These are phyloP conservation scores for Lordiphosa collinella DNA, from an alignment of 1,140 invertebrate species.

Conservation along the genomic window DNA sequence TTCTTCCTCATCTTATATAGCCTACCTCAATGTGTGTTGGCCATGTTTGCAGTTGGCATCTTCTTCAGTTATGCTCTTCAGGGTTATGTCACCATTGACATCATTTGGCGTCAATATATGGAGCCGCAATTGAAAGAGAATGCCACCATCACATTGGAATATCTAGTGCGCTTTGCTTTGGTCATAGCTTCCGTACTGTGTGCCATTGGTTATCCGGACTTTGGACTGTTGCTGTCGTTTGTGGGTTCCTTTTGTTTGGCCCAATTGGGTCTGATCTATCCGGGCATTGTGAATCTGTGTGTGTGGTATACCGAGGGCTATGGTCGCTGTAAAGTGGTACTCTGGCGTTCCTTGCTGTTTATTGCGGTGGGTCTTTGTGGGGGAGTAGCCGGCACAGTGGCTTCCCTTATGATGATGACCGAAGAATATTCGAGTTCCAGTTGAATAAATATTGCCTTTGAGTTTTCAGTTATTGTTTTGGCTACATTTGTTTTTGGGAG, in stretches of 20 bases:
- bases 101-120: constrained; percentile 38
- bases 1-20: constrained; percentile 6
- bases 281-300: constrained; percentile 43
- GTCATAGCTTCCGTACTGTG: constrained; percentile 46
- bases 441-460: not conserved
- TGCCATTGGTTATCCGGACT: constrained; percentile 47
- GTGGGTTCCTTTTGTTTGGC: constrained; percentile 55
- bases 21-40: constrained; percentile 11
- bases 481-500: not conserved
- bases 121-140: constrained; percentile 6
- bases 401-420: not conserved
- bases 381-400: constrained; percentile 33
- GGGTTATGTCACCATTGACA: constrained; percentile 46
- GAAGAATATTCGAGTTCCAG: not conserved
- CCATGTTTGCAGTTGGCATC: constrained; percentile 32
- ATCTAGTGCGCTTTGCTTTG: constrained; percentile 37
- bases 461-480: not conserved
- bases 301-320: constrained; percentile 37
- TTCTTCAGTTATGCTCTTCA: constrained; percentile 41
- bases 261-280: constrained; percentile 47
- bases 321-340: constrained; percentile 12
- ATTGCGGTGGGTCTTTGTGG: constrained; percentile 31
- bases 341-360: constrained; percentile 33
- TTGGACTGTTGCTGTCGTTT: constrained; percentile 36
- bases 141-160: constrained; percentile 11